Evolutionary conservation across 2,797 vertebrate species (phyloP), one percentile per base, ranked within the genome.

Genomic region (Balearica regulorum): DNA sequence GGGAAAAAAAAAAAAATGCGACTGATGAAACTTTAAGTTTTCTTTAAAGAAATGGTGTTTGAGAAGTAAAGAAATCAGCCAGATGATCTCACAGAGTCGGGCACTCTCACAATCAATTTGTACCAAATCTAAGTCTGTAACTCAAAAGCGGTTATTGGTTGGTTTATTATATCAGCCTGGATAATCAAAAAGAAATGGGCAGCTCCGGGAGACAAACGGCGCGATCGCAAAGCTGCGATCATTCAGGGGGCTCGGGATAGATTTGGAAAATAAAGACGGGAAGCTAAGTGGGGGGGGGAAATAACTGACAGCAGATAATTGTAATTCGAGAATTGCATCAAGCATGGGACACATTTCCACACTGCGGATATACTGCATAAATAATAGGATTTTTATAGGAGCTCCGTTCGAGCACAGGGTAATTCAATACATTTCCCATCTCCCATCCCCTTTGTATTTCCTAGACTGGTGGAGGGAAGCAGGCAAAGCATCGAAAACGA

Each of bases 361-460:
- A 1, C 31, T 6, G n/a, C 3, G 4, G 57, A 28, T 1, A 10
- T 3, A 2, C 26, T 11, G 35, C 28, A 11, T 9, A 43, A 87
- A 65, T 39, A 41, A 49, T 10, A 10, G 26, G n/a, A 29, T 18
- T 53, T 83, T 68, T 64, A 29, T 4, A n/a, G 53, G 48, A 73
- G 24, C 55, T 86, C 37, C 13, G 6, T 75, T 26, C 46, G 48
- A 53, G 33, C 26, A 31, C 6, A 15, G 48, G 26, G 26, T 37
- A 44, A 7, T 60, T 66, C 66, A 9, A 28, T 14, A 1, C 14
- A 10, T 62, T 79, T 61, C 37, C 5, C 33, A 22, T 12, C 16
- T 62, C 21, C 3, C 43, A 4, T 25, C 44, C 20, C 9, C 16
- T 83, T 51, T 44, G 6, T 41, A 5, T 46, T 77, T 71, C 60